Evolutionary conservation across 2,888 invertebrate genomes (phyloP).

Genomic region (Ectobius pallidus): DNA sequence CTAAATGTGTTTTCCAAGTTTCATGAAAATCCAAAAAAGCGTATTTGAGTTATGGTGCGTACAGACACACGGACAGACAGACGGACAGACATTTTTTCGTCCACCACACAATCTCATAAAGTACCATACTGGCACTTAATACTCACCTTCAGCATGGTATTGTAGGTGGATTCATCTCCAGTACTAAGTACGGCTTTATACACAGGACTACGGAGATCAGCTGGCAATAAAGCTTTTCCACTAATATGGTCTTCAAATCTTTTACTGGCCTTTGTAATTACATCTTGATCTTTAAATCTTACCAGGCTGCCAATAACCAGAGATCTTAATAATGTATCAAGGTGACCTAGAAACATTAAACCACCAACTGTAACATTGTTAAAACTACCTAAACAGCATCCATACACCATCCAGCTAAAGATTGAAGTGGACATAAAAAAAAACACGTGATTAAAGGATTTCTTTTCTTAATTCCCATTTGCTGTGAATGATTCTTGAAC

Average conservation of each 20-base stretch:
- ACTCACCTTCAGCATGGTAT: conserved; percentile 71
- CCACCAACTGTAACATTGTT: neutral
- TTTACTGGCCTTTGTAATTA: conserved; percentile 76
- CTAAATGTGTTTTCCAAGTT: too few relatives aligned
- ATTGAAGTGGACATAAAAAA: too few relatives aligned
- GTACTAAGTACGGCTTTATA: conserved; percentile 83
- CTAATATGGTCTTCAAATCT: conserved; percentile 68
- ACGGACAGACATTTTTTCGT: too few relatives aligned
- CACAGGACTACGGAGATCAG: conserved; percentile 87
- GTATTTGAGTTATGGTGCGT: too few relatives aligned
- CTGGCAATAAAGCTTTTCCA: conserved; percentile 68
- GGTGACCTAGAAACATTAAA: conserved; percentile 66
- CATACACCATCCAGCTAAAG: too few relatives aligned
- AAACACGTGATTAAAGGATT: too few relatives aligned
- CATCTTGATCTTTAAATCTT: conserved; percentile 77
- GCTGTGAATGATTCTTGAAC: too few relatives aligned
- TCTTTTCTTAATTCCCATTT: too few relatives aligned
- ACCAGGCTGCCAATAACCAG: conserved; percentile 84
- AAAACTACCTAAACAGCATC: neutral
- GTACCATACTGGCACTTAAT: too few relatives aligned
- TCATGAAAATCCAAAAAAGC: too few relatives aligned
- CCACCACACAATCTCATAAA: too few relatives aligned
- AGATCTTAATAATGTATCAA: conserved; percentile 84
- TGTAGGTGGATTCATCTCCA: conserved; percentile 72
- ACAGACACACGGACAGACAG: too few relatives aligned